These are phyloP conservation scores for Diorhabda carinulata DNA, from an alignment of 1,140 invertebrate genomes.

Conservation along the genomic window DNA sequence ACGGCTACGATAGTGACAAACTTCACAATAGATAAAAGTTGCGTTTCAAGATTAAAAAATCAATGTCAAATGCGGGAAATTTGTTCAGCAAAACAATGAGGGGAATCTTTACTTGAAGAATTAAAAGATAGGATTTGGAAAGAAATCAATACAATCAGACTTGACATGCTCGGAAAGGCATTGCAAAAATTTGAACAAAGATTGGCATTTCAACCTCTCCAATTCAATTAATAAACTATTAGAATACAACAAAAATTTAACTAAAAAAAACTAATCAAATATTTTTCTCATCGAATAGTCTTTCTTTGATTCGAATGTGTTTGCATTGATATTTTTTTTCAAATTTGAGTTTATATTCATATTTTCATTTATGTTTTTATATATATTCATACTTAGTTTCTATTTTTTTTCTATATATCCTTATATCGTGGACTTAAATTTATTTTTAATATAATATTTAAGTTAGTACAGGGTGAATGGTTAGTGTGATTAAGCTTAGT, in stretches of 20 bases:
- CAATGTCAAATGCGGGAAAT: background rate
- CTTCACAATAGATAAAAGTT: background rate
- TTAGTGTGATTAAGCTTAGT: no score
- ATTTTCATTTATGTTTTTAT: no score
- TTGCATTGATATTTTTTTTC: background rate
- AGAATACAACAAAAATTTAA: background rate
- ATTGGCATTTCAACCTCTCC: background rate
- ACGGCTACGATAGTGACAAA: background rate
- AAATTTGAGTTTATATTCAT: background rate
- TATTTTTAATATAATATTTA: no score
- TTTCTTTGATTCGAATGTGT: background rate
- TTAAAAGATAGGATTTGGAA: background rate
- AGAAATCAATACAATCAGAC: background rate
- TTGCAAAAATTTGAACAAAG: background rate
- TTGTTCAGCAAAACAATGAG: background rate
- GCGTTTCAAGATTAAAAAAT: background rate
- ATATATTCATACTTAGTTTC: no score
- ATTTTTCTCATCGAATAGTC: background rate
- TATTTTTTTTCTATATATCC: no score
- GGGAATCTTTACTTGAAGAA: background rate
- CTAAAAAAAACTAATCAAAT: background rate
- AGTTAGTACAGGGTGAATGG: no score
- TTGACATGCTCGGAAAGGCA: background rate
- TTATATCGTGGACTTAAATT: no score
- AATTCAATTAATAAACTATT: background rate